Evolutionary conservation across 2,113 vertebrate genomes (phyloP).

Genomic region (Phylloscopus trochilus): DNA sequence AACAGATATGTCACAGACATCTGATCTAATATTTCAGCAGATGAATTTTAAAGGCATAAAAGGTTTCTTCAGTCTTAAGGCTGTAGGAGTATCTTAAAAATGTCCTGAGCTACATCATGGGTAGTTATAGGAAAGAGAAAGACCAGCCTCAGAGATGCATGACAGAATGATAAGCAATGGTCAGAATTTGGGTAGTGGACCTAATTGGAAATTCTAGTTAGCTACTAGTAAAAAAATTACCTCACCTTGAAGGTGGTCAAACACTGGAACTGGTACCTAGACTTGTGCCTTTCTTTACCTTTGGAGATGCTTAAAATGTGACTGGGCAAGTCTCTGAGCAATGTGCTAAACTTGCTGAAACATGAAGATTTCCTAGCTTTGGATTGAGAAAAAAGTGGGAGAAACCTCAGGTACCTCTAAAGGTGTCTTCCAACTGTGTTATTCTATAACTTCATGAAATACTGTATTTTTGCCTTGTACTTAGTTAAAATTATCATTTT

Average conservation of each 20-base stretch:
- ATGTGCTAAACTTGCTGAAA: neutral
- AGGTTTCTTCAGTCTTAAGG: neutral
- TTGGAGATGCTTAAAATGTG: neutral
- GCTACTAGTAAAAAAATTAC: neutral
- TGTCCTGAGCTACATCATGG: neutral
- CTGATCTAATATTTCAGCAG: neutral
- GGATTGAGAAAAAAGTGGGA: neutral
- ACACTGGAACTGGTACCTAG: neutral
- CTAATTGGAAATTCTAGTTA: neutral
- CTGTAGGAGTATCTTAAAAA: neutral
- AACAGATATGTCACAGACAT: neutral
- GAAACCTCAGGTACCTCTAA: neutral
- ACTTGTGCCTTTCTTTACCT: neutral
- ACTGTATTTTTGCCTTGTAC: neutral
- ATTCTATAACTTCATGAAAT: neutral
- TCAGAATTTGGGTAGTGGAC: neutral
- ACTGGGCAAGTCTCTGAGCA: neutral
- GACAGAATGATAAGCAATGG: neutral
- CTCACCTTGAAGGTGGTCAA: neutral
- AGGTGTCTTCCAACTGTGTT: neutral
- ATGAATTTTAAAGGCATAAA: neutral
- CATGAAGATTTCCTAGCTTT: neutral
- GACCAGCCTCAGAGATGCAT: neutral
- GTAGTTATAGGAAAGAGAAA: neutral
- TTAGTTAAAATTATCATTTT: neutral